Conservation (phyloP, 2,797 vertebrate species). For the Pelodytes ibericus region DNA sequence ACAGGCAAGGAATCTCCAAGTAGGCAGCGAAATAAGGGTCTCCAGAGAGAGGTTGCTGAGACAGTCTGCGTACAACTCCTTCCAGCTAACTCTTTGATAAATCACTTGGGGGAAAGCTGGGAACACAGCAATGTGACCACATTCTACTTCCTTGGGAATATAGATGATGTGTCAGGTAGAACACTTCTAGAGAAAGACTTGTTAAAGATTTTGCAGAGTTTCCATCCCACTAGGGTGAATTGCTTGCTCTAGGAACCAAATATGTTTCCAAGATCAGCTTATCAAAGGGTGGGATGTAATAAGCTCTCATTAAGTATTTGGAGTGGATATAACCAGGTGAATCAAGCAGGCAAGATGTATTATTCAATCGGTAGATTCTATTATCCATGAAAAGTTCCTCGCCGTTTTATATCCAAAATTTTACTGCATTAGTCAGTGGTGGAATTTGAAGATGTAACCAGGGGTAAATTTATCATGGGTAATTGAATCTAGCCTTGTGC, state of each 20-base stretch:
- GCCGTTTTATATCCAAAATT: background rate
- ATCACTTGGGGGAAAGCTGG: background rate
- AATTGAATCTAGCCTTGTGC: too few species aligned
- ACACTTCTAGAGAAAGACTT: background rate
- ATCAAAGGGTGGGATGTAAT: background rate
- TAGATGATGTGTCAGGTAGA: background rate
- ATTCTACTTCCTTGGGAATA: background rate
- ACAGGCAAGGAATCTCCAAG: background rate
- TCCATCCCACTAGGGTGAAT: background rate
- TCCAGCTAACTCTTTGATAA: constrained; percentile 7
- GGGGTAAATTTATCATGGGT: too few species aligned
- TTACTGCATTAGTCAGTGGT: too few species aligned
- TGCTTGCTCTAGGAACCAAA: background rate
- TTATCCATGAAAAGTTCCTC: background rate
- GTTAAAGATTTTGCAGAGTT: background rate
- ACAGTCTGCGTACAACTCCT: background rate
- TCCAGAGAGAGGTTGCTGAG: background rate
- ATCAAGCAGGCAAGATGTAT: background rate
- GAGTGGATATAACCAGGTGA: background rate
- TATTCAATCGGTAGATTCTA: too few species aligned
- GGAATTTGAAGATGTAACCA: too few species aligned
- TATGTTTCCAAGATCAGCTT: background rate
- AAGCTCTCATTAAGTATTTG: background rate
- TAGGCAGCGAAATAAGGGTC: background rate
- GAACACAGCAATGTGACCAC: background rate